Percentiles rank a stretch among this genome's conserved stretches.
phyloP scores from a whole-genome alignment of 64 coral and sea anemone genomes.

The Dendrophyllia cribrosa region DNA sequence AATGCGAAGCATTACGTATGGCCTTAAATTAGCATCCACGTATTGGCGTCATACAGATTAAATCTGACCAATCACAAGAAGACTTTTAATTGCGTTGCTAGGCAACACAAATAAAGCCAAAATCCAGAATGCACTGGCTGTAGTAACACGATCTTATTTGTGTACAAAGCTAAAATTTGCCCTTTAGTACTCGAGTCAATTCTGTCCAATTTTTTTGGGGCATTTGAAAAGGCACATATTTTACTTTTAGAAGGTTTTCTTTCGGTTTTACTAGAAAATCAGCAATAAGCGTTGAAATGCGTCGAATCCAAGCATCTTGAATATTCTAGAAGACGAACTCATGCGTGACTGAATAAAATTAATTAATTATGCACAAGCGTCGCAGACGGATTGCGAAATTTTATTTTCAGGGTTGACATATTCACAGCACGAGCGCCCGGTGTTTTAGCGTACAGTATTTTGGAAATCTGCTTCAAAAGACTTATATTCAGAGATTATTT shows the following conservation, averaged over 20 bases:
- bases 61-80: slow-evolving; percentile 35
- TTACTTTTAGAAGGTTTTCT: neutral
- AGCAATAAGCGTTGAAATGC: neutral
- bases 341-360: neutral
- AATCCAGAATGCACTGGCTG: too few species aligned
- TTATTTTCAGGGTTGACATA: too few species aligned
- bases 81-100: neutral
- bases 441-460: too few species aligned
- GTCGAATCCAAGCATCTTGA: neutral
- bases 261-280: neutral
- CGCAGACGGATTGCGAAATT: too few species aligned
- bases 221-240: too few species aligned
- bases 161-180: too few species aligned
- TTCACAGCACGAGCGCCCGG: too few species aligned
- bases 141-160: too few species aligned
- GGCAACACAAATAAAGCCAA: neutral
- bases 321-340: neutral
- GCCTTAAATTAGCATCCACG: neutral
- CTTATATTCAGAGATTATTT: too few species aligned
- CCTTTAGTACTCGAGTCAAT: too few species aligned
- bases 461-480: too few species aligned
- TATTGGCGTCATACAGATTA: neutral
- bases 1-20: neutral
- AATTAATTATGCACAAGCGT: neutral
- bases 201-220: too few species aligned